These are phyloP conservation scores for Heliconius hewitsoni DNA, from an alignment of 1,140 invertebrate species.

Conservation along the genomic window DNA sequence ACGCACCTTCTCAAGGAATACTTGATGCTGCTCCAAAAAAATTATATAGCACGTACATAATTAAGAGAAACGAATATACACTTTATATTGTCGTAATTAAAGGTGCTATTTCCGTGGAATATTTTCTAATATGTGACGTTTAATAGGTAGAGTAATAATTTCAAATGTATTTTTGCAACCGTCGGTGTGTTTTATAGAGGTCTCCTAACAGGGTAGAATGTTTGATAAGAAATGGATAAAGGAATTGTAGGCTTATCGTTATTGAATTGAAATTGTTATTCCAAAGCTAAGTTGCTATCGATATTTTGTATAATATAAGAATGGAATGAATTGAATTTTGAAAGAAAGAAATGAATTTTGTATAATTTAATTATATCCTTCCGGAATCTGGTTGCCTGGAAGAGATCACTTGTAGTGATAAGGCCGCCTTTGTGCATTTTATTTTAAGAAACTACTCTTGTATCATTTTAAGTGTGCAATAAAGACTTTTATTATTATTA, in stretches of 20 bases:
- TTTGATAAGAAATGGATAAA: conserved; percentile 19
- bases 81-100: neutral
- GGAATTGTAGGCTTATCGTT: conserved; percentile 15
- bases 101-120: neutral
- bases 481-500: too few species aligned
- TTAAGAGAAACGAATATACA: neutral
- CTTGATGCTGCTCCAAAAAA: conserved; percentile 44
- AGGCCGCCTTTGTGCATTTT: too few species aligned
- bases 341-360: too few species aligned
- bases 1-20: conserved; percentile 52
- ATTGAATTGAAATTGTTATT: conserved; percentile 27
- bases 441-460: too few species aligned
- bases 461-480: too few species aligned
- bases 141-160: neutral
- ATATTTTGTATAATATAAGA: conserved; percentile 6
- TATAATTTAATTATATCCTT: too few species aligned
- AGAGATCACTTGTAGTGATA: too few species aligned
- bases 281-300: neutral
- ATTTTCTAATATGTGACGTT: neutral
- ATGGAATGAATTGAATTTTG: too few species aligned
- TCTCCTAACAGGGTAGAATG: conserved; percentile 20
- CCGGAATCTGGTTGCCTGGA: too few species aligned
- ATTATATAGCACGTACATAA: neutral
- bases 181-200: conserved; percentile 39
- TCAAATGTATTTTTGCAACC: conserved; percentile 22